Base-by-base conservation (phyloP, 2,888 invertebrate species). In the Dorcus hopei region DNA sequence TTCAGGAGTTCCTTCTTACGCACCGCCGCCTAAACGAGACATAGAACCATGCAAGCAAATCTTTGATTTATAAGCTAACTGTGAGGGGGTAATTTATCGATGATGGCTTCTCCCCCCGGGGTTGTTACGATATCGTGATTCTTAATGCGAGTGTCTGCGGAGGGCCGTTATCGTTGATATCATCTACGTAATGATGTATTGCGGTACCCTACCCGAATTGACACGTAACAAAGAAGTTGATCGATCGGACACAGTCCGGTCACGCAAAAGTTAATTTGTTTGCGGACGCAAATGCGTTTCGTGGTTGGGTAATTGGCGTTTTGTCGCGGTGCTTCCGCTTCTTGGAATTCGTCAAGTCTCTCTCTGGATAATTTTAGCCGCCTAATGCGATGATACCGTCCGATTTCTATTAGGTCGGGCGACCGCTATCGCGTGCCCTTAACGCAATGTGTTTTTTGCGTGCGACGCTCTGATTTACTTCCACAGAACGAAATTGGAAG, bases 11-110 rank as follows among this genome's bases (percentile, higher is more conserved):
- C 26, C 6, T 33, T 33, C 26, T 33, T 33, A 33, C 65, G 61
- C 65, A 55, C 57, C 56, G 57, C 63, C 62, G 63, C 61, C 63
- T 66, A 63, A 67, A 68, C 65, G 65, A 66, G 62, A 63, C 26
- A 33, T 33, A 33, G 6, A 33, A 6, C 26, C 26, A 33, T 33
- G 26, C 26, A 33, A 33, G 26, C 26, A 33, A 57, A 61, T 62
- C 62, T 64, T 64, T 62, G 58, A 64, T 59, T 62, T 60, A 61
- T 64, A 59, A 55, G 45, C 14, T 14, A 47, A 19, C 52, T 52
- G 43, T 52, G 43, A 52, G 39, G 33, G 43, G 14, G 52, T 33
- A 33, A 33, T 33, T 33, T 33, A 33, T 33, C 26, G 26, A 33
- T 33, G 26, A 33, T 33, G 26, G 26, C 26, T 33, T 33, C 26